Conservation (phyloP, 2,888 invertebrate genomes). For the Hirtodrosophila duncani region DNA sequence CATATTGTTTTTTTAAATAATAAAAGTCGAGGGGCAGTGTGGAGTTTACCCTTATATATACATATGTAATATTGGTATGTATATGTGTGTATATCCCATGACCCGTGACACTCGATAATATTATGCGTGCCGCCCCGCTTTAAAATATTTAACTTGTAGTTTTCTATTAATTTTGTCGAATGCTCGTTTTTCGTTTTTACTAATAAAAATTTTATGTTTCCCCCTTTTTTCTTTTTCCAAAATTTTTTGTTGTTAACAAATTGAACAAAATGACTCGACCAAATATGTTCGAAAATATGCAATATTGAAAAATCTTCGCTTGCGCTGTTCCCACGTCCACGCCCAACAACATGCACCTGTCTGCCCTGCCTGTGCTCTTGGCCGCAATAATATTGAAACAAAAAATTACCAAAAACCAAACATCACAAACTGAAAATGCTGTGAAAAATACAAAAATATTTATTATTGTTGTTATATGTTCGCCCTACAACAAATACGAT, state of each 20-base stretch:
- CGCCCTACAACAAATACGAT: constrained; percentile 43
- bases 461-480: constrained; percentile 69
- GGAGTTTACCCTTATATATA: too few species aligned
- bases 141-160: constrained; percentile 20
- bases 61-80: too few species aligned
- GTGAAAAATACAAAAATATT: constrained; percentile 54
- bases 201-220: constrained; percentile 66
- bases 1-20: too few species aligned
- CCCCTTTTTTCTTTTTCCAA: constrained; percentile 49
- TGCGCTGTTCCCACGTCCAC: constrained; percentile 55
- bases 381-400: constrained; percentile 31
- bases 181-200: constrained; percentile 60
- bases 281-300: constrained; percentile 16
- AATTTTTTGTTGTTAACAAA: constrained; percentile 34
- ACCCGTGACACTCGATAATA: too few species aligned
- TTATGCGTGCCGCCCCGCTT: constrained; percentile 28
- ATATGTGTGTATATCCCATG: too few species aligned
- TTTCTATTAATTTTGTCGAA: constrained; percentile 50
- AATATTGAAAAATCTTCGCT: constrained; percentile 36
- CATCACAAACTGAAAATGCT: constrained; percentile 29
- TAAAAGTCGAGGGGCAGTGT: too few species aligned
- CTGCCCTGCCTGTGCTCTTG: too few species aligned
- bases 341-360: constrained; percentile 54
- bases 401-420: constrained; percentile 31
- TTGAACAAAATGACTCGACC: constrained; percentile 80